Evolutionary conservation across 2,888 invertebrate species (phyloP).

Genomic region (Drosophila cyrtoloma): DNA sequence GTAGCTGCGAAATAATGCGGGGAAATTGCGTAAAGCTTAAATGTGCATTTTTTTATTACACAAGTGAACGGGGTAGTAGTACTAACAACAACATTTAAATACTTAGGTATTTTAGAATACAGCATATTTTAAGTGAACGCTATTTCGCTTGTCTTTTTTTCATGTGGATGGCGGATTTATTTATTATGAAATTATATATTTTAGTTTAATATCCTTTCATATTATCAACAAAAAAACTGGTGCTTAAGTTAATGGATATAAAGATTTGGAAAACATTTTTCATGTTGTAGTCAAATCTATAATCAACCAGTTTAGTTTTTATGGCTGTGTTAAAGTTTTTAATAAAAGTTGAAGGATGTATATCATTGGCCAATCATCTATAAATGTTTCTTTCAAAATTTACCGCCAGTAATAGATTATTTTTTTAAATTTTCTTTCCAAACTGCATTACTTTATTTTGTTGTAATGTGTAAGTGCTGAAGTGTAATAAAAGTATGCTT

Average conservation of each 20-base stretch:
- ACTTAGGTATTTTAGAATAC: not conserved
- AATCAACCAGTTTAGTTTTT: not conserved
- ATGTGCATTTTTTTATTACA: constrained; percentile 28
- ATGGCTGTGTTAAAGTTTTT: not conserved
- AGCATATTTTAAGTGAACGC: not conserved
- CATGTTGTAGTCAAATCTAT: not conserved
- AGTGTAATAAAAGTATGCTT: constrained; percentile 59
- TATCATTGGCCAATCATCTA: not conserved
- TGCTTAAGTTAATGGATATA: not conserved
- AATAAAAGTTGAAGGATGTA: not conserved
- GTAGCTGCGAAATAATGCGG: constrained; percentile 5
- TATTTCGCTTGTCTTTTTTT: not conserved
- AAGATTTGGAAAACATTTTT: not conserved
- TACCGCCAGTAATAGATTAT: no score
- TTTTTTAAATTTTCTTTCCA: not conserved
- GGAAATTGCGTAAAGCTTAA: constrained; percentile 36
- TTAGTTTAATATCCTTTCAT: not conserved
- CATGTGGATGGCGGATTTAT: not conserved
- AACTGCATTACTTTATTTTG: constrained; percentile 5
- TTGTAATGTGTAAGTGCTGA: constrained; percentile 43
- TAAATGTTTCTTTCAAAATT: not conserved
- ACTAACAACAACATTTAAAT: not conserved
- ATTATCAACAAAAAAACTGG: not conserved
- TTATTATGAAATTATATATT: not conserved
- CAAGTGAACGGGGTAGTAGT: constrained; percentile 4